Base-by-base conservation (phyloP, 2,888 invertebrate species). In the Pollenia griseotomentosa region DNA sequence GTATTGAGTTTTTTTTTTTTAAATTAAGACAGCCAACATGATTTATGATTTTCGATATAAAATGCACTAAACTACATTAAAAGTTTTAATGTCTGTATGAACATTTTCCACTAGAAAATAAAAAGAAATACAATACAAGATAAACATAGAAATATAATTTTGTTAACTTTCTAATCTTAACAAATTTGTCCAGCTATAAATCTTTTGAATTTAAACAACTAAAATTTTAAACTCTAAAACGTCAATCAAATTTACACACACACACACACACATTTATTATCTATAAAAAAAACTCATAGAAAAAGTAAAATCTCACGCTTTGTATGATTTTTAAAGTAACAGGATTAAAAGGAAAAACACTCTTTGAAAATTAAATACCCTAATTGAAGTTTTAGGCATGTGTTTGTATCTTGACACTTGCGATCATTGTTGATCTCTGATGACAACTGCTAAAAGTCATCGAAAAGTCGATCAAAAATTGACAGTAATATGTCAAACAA, bases 11-110 rank as follows among this genome's bases (percentile, higher is more conserved):
- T 19, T 48, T 42, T 51, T 70, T 23, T 44, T 42, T 40, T 75
- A 88, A 88, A 85, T 85, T 85, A 85, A 87, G 88, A 89, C 89
- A 89, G 86, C 86, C 57, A 88, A 88, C 89, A 89, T 89, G 89
- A 89, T 89, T 89, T 89, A 89, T 89, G 89, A 77, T 77, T 88
- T 80, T 83, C 81, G 75, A 83, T 83, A 78, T 77, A 48, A 86
- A 86, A 85, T 75, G 12, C 61, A 80, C 46, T 77, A 48, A 55
- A 63, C 79, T 74, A 46, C 61, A 80, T 66, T 79, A 48, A 80
- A 83, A 61, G 19, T 68, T 42, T 70, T 70, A 59, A 66, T 68
- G 74, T 66, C 59, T 53, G 12, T 46, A 77, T 61, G 40, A 68
- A 63, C 61, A 83, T 70, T 83, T 55, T 46, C 46, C 33, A 59